These are phyloP conservation scores for Hedya salicella DNA, from an alignment of 2,888 invertebrate genomes.

Conservation along the genomic window DNA sequence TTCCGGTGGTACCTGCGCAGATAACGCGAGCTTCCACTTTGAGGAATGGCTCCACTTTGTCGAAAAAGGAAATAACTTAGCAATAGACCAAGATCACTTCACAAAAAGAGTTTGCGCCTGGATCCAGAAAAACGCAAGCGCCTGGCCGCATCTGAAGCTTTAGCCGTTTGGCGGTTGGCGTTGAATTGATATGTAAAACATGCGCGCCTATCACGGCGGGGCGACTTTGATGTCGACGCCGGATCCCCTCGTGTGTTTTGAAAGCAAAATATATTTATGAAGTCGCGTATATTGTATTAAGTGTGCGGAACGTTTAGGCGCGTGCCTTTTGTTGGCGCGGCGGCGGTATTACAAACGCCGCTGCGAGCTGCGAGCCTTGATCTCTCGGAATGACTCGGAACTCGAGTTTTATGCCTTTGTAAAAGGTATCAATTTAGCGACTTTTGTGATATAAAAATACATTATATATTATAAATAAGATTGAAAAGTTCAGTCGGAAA, in stretches of 20 bases:
- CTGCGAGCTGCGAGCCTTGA: neutral
- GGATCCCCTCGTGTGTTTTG: constrained; percentile 36
- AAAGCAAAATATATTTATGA: constrained; percentile 40
- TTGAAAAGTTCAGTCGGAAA: too few relatives aligned
- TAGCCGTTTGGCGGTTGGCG: constrained; percentile 10
- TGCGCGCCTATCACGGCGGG: constrained; percentile 24
- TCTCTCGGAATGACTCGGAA: too few relatives aligned
- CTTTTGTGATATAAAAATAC: too few relatives aligned
- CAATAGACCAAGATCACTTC: constrained; percentile 32
- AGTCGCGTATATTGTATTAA: constrained; percentile 38
- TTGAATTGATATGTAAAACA: constrained; percentile 42
- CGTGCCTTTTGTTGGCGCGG: constrained; percentile 21
- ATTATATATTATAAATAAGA: too few relatives aligned
- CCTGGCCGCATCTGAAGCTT: neutral
- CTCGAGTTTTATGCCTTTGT: neutral
- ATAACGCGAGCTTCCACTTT: constrained; percentile 13
- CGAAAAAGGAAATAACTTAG: constrained; percentile 38
- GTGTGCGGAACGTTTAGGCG: constrained; percentile 37
- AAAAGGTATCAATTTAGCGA: too few relatives aligned
- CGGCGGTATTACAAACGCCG: constrained; percentile 10
- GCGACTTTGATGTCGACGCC: constrained; percentile 40
- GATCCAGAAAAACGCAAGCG: neutral
- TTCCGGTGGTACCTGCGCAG: neutral
- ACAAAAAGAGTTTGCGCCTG: constrained; percentile 13
- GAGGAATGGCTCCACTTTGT: constrained; percentile 32